These are phyloP conservation scores for Oncorhynchus kisutch DNA, from an alignment of 2,113 vertebrate species.

Conservation along the genomic window DNA sequence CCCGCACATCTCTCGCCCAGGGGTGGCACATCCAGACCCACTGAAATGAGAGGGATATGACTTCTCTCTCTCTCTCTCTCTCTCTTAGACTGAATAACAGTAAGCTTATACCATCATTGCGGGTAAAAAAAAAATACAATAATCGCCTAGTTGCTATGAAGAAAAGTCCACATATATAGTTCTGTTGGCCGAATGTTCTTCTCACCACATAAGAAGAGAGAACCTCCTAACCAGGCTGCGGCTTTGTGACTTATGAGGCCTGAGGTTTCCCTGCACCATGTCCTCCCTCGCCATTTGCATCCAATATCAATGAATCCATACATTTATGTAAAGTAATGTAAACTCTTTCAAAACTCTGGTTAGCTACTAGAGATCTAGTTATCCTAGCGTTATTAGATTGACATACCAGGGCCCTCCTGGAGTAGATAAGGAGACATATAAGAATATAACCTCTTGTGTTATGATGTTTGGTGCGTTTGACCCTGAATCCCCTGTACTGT, in stretches of 20 bases:
- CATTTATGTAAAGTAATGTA: slow-evolving; percentile 39
- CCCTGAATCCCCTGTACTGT: no score
- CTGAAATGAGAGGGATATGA: neutral
- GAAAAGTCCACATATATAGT: slow-evolving; percentile 51
- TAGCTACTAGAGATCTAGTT: slow-evolving; percentile 35
- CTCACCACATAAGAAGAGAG: slow-evolving; percentile 65
- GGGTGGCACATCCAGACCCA: neutral
- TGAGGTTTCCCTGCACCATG: slow-evolving; percentile 50
- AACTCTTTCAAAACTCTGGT: slow-evolving; percentile 44
- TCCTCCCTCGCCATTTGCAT: slow-evolving; percentile 25
- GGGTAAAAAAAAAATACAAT: slow-evolving; percentile 3
- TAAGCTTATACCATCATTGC: slow-evolving; percentile 52
- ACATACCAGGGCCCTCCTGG: slow-evolving; percentile 48
- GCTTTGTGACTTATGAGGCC: slow-evolving; percentile 48
- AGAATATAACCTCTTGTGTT: slow-evolving; percentile 31
- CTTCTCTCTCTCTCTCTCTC: neutral
- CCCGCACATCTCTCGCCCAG: neutral
- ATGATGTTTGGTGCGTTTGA: neutral
- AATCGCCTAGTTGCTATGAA: slow-evolving; percentile 57
- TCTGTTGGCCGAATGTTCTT: slow-evolving; percentile 61
- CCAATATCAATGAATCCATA: slow-evolving; percentile 6
- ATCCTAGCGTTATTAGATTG: slow-evolving; percentile 56
- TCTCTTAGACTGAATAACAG: neutral
- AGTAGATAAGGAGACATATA: slow-evolving; percentile 39
- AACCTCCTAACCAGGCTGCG: slow-evolving; percentile 57